These are phyloP conservation scores for Hystrix cristata DNA, from an alignment of 2,113 vertebrate species.

Conservation along the genomic window DNA sequence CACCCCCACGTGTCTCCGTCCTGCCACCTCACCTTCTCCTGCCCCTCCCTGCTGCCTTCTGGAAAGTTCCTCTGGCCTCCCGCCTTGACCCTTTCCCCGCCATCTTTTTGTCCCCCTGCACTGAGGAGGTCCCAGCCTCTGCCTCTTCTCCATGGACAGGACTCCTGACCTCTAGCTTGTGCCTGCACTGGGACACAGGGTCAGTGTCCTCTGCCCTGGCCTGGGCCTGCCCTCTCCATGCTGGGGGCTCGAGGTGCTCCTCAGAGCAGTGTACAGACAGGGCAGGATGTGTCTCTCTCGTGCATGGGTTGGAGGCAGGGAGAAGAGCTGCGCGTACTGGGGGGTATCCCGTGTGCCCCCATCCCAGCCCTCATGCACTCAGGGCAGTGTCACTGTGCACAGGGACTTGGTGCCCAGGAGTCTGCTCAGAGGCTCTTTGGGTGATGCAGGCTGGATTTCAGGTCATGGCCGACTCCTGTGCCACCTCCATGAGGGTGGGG, in stretches of 20 bases:
- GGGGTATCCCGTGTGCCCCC: accelerated
- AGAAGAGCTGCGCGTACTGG: not conserved
- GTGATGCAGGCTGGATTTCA: not conserved
- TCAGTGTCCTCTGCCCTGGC: not conserved
- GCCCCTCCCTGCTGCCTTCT: not conserved
- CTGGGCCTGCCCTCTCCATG: not conserved
- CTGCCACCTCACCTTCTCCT: no score
- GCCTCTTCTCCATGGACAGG: not conserved
- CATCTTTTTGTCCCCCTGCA: not conserved
- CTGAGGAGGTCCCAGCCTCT: accelerated
- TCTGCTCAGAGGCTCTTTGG: not conserved
- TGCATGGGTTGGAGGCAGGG: not conserved
- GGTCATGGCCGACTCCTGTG: no score
- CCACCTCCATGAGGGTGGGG: not conserved
- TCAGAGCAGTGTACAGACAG: not conserved
- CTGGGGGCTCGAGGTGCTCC: accelerated
- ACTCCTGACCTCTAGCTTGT: not conserved
- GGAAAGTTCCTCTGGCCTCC: not conserved
- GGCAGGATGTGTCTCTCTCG: accelerated
- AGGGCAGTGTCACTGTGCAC: accelerated
- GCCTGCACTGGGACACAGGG: not conserved
- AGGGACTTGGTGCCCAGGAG: not conserved
- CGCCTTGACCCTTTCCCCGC: no score
- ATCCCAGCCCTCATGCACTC: not conserved
- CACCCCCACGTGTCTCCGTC: not conserved